phyloP scores from a whole-genome alignment of 2,797 vertebrate genomes.

The Dendrocincla fuliginosa region DNA sequence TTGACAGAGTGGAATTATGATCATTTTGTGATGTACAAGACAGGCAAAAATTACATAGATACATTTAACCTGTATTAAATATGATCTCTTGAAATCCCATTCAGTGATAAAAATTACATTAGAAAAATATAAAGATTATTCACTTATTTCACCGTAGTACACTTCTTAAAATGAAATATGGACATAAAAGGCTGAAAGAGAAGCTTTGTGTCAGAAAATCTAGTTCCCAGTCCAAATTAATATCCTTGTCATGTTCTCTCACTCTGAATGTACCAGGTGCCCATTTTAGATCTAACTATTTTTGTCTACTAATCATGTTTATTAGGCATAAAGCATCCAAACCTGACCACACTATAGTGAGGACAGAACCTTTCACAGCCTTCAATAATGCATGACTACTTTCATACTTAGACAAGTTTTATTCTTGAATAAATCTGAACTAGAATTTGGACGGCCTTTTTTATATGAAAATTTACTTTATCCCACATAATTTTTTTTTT shows the following conservation, averaged over 20 bases:
- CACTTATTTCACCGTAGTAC: not conserved
- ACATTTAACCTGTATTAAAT: not conserved
- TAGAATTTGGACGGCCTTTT: not conserved
- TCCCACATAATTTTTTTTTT: not conserved
- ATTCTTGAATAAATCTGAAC: not conserved
- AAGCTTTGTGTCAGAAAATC: not conserved
- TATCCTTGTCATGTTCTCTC: not conserved
- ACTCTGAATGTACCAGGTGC: not conserved
- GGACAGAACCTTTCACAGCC: not conserved
- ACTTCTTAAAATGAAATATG: not conserved
- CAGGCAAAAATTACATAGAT: not conserved
- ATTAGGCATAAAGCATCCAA: not conserved
- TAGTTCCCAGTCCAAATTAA: not conserved
- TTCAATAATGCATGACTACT: not conserved
- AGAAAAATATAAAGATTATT: not conserved
- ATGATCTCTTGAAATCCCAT: not conserved
- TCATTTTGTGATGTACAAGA: not conserved
- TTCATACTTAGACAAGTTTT: not conserved
- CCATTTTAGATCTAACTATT: not conserved
- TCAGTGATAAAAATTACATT: not conserved
- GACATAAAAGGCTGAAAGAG: not conserved
- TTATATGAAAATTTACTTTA: not conserved
- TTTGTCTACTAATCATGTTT: not conserved
- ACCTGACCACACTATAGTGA: not conserved
- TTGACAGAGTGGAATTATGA: rapidly evolving